These are phyloP conservation scores for Cydia fagiglandana DNA, from an alignment of 1,140 invertebrate genomes.

Conservation along the genomic window DNA sequence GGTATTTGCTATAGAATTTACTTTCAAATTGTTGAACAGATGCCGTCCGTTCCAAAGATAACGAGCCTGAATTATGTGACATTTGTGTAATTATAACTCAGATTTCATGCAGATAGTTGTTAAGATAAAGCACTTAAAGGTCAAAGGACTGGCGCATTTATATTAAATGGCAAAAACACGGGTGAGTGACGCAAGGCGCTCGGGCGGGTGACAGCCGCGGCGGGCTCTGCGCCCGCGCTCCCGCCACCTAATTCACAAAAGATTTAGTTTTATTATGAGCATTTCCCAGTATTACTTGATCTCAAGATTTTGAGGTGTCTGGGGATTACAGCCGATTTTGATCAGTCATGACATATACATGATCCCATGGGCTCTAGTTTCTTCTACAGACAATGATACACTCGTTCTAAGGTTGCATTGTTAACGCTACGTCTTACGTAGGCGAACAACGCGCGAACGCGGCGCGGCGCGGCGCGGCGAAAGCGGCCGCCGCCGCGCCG, in stretches of 20 bases:
- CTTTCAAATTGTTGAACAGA: conserved; percentile 16
- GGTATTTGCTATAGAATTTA: conserved; percentile 11
- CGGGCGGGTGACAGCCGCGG: conserved; percentile 21
- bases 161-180: conserved; percentile 32
- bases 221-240: background rate
- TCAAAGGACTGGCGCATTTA: conserved; percentile 29
- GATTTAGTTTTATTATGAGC: background rate
- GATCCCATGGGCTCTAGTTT: too few species aligned
- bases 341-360: too few species aligned
- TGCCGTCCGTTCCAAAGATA: conserved; percentile 2
- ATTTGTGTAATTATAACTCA: conserved; percentile 19
- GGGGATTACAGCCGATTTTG: too few species aligned
- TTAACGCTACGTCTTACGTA: too few species aligned
- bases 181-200: conserved; percentile 29
- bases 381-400: too few species aligned
- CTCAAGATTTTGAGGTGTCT: background rate
- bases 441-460: too few species aligned
- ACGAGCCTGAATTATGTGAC: conserved; percentile 11
- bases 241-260: conserved; percentile 2
- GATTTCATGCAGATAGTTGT: conserved; percentile 15
- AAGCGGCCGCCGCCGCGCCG: too few species aligned
- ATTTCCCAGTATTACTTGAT: background rate
- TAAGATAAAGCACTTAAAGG: conserved; percentile 27
- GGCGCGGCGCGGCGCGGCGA: too few species aligned
- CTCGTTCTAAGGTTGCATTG: too few species aligned